Base-by-base conservation (phyloP, 1,140 invertebrate genomes). In the Drosophila sp. region DNA sequence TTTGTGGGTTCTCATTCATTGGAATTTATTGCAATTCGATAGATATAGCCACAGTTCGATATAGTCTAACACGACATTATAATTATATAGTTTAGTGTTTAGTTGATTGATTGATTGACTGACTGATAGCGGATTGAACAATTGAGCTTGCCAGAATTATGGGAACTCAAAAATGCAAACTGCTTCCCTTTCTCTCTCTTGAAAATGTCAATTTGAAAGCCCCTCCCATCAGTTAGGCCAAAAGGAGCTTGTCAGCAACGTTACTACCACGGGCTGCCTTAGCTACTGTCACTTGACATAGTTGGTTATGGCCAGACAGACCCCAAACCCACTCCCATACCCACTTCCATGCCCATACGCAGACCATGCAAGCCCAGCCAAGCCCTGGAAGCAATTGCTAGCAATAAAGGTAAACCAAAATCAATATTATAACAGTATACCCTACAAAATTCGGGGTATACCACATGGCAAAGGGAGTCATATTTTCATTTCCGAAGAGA, bases 151-250 rank as follows among this genome's bases (percentile, higher is more conserved):
- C 47, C 41, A 57, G 64, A 75, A 75, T 75, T 75, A 75, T 75
- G 72, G 72, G 64, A 74, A 66, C 61, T 74, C 70, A 54, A n/a
- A 56, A 63, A 66, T 74, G 70, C 70, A 66, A 73, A 40, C 70
- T 29, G 61, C 60, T 64, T 32, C 50, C 11, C 23, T 44, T 17
- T 50, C 54, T n/a, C 68, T 35, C 17, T 8, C n/a, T 6, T 23
- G 32, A 10, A 8, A 60, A 60, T 27, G 35, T 60, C 57, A 60
- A 38, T 58, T 38, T 25, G 23, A 33, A 35, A 25, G 35, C 27
- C n/a, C 3, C 25, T 1, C 23, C 23, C 25, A 11, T 50, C 23
- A 50, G 44, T 50, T 50, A 50, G 44, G 7, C 44, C 44, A 27
- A 60, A 60, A 60, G 57, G 10, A 60, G 57, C 57, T 60, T 60